Base-by-base conservation (phyloP, 2,797 vertebrate genomes). In the Manis crassicaudata region DNA sequence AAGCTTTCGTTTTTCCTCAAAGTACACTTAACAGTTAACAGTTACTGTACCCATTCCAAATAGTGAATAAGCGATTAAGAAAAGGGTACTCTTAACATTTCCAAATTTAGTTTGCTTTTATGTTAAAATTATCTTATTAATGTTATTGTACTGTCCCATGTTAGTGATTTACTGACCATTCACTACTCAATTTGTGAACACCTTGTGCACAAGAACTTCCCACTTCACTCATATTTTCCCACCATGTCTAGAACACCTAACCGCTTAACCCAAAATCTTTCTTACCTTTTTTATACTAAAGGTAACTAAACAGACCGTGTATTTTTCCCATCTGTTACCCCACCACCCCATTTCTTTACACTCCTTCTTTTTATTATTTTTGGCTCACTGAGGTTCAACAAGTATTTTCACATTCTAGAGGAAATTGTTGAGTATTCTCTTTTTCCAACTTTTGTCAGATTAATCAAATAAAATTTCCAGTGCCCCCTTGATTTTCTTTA, bases 41-140 rank as follows among this genome's bases (percentile, higher is more conserved):
- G 80, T 1, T 92, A 62, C 40, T 84, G 83, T 84, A 81, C 13
- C 40, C 52, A 85, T 79, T 90, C 70, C 63, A 90, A 88, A 87
- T 0, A 95, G 54, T 63, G 9, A 46, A 60, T 88, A 79, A 29
- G 35, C 20, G 68, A 25, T 82, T 89, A 52, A 84, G 72, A 86
- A 68, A 79, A 70, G 13, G 62, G 40, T 27, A 7, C 3, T n/a
- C 50, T 82, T 82, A 93, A 94, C 58, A 93, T 62, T 85, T 90
- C 62, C 58, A 96, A 80, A 90, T 65, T 65, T 76, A 94, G 70
- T 73, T 84, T 89, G 27, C 43, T 82, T 95, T 60, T 56, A 56
- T 3, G 35, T 70, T 86, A 96, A 94, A 95, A 87, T 91, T 68
- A 10, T 50, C 50, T 68, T 85, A 52, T n/a, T 79, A 40, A 67